A percentile compares a stretch with the other conserved stretches of the same genome.
Conservation (phyloP, 2,113 vertebrate species). For the Neogobius melanostomus region DNA sequence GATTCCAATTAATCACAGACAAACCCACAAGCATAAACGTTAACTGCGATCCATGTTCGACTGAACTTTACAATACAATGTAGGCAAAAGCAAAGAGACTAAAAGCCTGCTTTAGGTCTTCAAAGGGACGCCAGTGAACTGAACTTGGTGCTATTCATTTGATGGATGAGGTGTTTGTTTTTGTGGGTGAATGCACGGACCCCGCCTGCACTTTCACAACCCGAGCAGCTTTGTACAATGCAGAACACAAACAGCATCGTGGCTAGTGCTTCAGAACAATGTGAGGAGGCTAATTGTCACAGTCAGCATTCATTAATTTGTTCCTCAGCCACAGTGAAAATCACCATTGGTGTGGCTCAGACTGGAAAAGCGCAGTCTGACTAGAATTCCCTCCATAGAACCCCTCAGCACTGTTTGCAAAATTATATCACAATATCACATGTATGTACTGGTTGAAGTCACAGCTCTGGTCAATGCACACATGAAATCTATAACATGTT, state of each 20-base stretch:
- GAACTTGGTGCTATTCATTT: not conserved
- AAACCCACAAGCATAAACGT: not conserved
- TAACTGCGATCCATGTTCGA: not conserved
- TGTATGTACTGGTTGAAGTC: too few species aligned
- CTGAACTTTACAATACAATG: not conserved
- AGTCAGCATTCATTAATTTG: constrained; percentile 1
- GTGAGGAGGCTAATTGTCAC: constrained; percentile 36
- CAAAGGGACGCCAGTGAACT: not conserved
- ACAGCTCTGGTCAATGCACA: too few species aligned
- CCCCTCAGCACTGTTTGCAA: too few species aligned
- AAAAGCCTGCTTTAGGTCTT: too few species aligned
- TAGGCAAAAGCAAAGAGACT: not conserved
- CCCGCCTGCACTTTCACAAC: constrained; percentile 14
- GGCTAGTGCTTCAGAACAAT: constrained; percentile 47
- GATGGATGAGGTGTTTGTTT: constrained; percentile 44
- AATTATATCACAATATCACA: too few species aligned
- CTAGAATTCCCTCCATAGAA: too few species aligned
- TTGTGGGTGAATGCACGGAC: constrained; percentile 27
- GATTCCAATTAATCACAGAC: not conserved
- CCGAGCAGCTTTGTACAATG: constrained; percentile 17
- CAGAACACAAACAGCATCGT: constrained; percentile 15
- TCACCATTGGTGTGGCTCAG: not conserved
- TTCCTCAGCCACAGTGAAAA: not conserved
- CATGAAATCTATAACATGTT: too few species aligned
- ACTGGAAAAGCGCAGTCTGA: not conserved